These are phyloP conservation scores for Eurystomus gularis DNA, from an alignment of 2,113 vertebrate genomes.

Conservation along the genomic window DNA sequence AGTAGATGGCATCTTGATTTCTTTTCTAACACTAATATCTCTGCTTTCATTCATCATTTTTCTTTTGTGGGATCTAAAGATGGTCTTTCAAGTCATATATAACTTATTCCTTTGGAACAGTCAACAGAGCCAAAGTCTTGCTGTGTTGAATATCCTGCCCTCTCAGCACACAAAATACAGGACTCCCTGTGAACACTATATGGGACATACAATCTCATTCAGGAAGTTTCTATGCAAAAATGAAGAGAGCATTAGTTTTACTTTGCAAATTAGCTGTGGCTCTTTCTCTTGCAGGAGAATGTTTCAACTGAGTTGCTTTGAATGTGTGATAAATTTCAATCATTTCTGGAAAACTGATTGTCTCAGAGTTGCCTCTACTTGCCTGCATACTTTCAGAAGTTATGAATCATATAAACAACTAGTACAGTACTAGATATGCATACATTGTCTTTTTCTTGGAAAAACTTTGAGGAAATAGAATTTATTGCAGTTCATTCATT, in stretches of 20 bases:
- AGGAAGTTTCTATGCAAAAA: not conserved
- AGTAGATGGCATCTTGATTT: not conserved
- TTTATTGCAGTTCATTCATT: not conserved
- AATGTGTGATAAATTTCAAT: slow-evolving; percentile 28
- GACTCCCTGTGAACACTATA: not conserved
- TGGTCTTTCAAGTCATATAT: not conserved
- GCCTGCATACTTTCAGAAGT: slow-evolving; percentile 21
- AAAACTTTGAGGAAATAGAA: slow-evolving; percentile 38
- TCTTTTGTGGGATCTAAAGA: not conserved
- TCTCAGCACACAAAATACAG: not conserved
- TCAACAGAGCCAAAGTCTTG: not conserved
- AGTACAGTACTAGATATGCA: not conserved
- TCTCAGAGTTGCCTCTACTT: slow-evolving; percentile 51
- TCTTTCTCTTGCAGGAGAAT: slow-evolving; percentile 1
- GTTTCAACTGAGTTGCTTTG: slow-evolving; percentile 4
- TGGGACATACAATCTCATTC: not conserved
- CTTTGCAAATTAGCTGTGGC: not conserved
- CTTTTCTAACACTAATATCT: not conserved
- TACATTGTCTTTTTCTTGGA: slow-evolving; percentile 39
- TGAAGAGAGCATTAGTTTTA: not conserved
- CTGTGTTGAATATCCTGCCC: not conserved
- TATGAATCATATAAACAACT: slow-evolving; percentile 48
- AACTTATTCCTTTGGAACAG: not conserved
- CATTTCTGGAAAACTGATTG: slow-evolving; percentile 32
- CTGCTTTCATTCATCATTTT: not conserved